Percentiles rank a stretch among this genome's conserved stretches.
These are phyloP conservation scores for Heliconius charithonia DNA, from an alignment of 2,888 invertebrate species.

Conservation along the genomic window DNA sequence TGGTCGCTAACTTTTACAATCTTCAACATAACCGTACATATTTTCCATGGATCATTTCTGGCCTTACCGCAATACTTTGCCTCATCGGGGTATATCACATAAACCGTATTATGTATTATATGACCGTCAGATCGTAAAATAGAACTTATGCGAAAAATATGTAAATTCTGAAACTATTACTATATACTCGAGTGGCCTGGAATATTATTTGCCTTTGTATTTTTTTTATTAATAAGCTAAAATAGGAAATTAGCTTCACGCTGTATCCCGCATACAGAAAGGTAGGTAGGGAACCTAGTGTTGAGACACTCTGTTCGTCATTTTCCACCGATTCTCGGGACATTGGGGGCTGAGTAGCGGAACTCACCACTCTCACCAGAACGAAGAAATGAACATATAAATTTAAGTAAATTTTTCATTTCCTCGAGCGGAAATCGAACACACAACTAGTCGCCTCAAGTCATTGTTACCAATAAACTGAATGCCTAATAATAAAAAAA, in stretches of 20 bases:
- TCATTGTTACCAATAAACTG: conserved; percentile 21
- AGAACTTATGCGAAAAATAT: conserved; percentile 64
- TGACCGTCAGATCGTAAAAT: conserved; percentile 64
- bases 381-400: too few relatives aligned
- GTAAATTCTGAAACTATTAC: conserved; percentile 58
- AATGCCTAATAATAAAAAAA: conserved; percentile 22
- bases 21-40: conserved; percentile 53
- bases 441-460: too few relatives aligned
- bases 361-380: too few relatives aligned
- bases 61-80: conserved; percentile 43
- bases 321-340: too few relatives aligned
- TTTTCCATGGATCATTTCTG: conserved; percentile 66
- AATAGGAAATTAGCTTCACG: too few relatives aligned
- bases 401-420: too few relatives aligned
- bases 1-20: conserved; percentile 48
- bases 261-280: too few relatives aligned
- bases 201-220: conserved; percentile 21
- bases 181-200: conserved; percentile 21
- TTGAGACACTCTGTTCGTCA: too few relatives aligned
- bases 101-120: conserved; percentile 66
- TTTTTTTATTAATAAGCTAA: conserved; percentile 4
- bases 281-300: too few relatives aligned
- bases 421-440: too few relatives aligned
- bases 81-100: conserved; percentile 55
- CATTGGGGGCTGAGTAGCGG: too few relatives aligned